Evolutionary conservation across 1,140 invertebrate species (phyloP).

Genomic region (Rhagoletis pomonella): DNA sequence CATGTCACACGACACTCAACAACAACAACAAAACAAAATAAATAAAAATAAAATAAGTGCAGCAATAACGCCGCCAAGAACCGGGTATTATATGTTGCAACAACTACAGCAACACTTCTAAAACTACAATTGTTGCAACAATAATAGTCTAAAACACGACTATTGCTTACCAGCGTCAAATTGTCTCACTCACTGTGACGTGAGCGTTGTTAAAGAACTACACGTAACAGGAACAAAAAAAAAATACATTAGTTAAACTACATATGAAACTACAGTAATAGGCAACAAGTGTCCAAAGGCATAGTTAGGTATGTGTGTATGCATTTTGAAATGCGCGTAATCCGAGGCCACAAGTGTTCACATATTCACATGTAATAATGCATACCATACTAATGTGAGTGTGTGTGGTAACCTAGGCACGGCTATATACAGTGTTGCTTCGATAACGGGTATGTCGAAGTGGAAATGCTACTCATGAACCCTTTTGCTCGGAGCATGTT

Average conservation of each 20-base stretch:
- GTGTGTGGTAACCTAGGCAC: neutral
- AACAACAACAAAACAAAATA: slow-evolving; percentile 58
- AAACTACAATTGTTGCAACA: neutral
- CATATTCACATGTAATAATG: neutral
- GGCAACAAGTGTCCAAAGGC: slow-evolving; percentile 10
- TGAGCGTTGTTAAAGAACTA: neutral
- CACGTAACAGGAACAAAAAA: too few species aligned
- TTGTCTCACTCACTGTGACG: neutral
- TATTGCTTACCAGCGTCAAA: neutral
- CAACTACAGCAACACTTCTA: neutral
- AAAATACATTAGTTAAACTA: neutral
- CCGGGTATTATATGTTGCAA: neutral
- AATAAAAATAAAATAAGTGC: slow-evolving; percentile 56
- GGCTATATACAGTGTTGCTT: neutral
- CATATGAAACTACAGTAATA: neutral
- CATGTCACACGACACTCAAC: slow-evolving; percentile 67
- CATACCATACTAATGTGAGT: too few species aligned
- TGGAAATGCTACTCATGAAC: too few species aligned
- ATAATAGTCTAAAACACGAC: neutral
- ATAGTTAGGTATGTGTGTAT: neutral
- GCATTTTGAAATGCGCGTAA: neutral
- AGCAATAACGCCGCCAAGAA: neutral
- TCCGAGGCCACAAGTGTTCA: neutral
- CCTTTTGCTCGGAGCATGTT: too few species aligned
- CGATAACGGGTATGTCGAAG: too few species aligned